Evolutionary conservation across 1,140 invertebrate species (phyloP), one percentile per base, ranked within the genome.

Genomic region (Tribolium castaneum): DNA sequence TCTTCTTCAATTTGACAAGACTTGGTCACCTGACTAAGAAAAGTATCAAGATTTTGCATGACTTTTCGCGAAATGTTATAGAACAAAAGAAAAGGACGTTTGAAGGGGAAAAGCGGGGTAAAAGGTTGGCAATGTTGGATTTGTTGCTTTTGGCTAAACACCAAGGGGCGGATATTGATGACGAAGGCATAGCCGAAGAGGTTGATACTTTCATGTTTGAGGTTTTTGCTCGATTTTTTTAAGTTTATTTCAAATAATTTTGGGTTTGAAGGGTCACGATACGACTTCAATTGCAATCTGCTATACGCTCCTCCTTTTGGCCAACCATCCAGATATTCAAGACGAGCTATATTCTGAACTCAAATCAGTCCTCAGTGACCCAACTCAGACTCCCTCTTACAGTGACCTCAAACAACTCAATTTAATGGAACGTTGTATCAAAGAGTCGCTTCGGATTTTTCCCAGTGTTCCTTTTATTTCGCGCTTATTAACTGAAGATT

Each of bases 171-270:
- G 54, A 82, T 2, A 90, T 90, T 56, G 89, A 89, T 75, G 86
- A 91, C 59, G 77, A 87, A 10, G 93, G 94, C 71, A 94, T 96
- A 51, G 88, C 91, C 75, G 94, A 95, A 84, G 94, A 96, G 89
- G 93, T 95, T 4, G 93, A 95, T 83, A 95, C 93, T 0, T 95
- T 95, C 82, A 93, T 94, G 90, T 95, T 95, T 86, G 93, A 92
- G 87, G 86, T 87, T 1, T 30, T 30, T 45, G 9, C 9, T 45
- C 7, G 7, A 4, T 3, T 10, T 9, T 45, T 45, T 45, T 6
- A 45, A 9, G 39, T 10, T 45, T 45, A 2, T 30, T 50, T 50
- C 66, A 2, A 19, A 22, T 19, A 16, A 45, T n/a, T 14, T 34
- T 14, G 3, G 3, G 10, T 22, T 80, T 79, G 62, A 51, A 81